Conservation (phyloP, 2,888 invertebrate genomes). For the Ypsolopha scabrella region DNA sequence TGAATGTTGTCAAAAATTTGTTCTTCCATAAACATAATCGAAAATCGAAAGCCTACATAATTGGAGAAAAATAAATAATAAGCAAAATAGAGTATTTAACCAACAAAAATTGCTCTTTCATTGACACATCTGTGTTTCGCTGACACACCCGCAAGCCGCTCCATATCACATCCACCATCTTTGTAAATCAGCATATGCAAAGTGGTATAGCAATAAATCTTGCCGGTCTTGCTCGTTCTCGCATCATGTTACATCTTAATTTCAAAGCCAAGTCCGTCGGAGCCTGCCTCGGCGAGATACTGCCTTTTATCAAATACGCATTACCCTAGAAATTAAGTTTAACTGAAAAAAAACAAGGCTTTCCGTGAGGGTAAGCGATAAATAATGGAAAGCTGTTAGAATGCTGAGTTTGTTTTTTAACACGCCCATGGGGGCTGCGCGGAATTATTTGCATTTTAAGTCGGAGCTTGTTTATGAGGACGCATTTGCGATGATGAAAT, state of each 20-base stretch:
- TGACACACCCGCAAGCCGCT: conserved; percentile 20
- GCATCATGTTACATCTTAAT: conserved; percentile 74
- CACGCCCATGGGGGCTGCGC: conserved; percentile 55
- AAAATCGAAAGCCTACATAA: not conserved
- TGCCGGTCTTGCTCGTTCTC: conserved; percentile 71
- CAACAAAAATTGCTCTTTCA: not conserved
- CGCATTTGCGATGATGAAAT: conserved; percentile 33
- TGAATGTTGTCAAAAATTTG: no score
- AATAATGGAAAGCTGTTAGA: conserved; percentile 62
- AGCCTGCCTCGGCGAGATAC: conserved; percentile 65
- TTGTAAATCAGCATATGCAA: conserved; percentile 73
- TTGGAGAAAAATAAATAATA: not conserved
- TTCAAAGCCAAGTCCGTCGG: conserved; percentile 65
- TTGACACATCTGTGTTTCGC: not conserved
- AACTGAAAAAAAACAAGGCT: conserved; percentile 35
- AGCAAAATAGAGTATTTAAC: not conserved
- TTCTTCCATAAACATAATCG: no score
- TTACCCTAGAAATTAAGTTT: conserved; percentile 66
- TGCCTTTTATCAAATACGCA: conserved; percentile 68
- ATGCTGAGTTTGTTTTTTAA: conserved; percentile 56
- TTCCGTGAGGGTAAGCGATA: conserved; percentile 56
- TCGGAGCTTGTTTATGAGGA: conserved; percentile 47
- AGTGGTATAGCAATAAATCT: conserved; percentile 72
- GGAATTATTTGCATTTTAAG: conserved; percentile 61
- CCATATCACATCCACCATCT: conserved; percentile 39